Conservation (phyloP, 1,140 invertebrate genomes). For the Pantala flavescens region DNA sequence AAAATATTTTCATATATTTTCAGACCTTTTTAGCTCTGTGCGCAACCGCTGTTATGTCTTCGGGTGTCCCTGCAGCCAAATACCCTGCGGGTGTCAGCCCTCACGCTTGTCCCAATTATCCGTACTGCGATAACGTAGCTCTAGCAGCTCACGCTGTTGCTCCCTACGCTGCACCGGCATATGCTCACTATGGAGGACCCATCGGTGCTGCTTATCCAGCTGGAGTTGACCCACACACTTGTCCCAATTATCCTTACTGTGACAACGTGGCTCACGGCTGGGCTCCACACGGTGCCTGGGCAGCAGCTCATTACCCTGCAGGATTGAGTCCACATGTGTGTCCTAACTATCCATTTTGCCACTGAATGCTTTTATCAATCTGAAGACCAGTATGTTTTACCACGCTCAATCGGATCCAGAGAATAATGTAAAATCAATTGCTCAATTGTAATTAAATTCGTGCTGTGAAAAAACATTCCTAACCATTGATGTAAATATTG, state of each 20-base stretch:
- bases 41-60: background rate
- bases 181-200: slow-evolving; percentile 5
- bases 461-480: too few species aligned
- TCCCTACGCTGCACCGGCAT: background rate
- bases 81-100: slow-evolving; percentile 15
- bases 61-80: slow-evolving; percentile 8
- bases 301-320: slow-evolving; percentile 26
- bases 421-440: too few species aligned
- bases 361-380: slow-evolving; percentile 8
- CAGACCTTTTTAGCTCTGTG: background rate
- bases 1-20: too few species aligned
- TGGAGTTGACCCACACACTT: slow-evolving; percentile 39
- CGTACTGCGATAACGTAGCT: slow-evolving; percentile 18
- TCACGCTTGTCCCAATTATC: slow-evolving; percentile 13
- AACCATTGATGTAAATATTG: too few species aligned
- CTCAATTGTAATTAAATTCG: too few species aligned
- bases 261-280: slow-evolving; percentile 25
- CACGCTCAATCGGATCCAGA: too few species aligned
- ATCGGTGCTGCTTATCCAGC: slow-evolving; percentile 36
- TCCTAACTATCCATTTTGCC: slow-evolving; percentile 24
- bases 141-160: slow-evolving; percentile 22
- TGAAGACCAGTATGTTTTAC: too few species aligned
- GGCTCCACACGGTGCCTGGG: slow-evolving; percentile 23
- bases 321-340: slow-evolving; percentile 20
- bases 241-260: slow-evolving; percentile 49